Base-by-base conservation (phyloP, 2,113 vertebrate genomes). In the Ivindomyrus marchei region DNA sequence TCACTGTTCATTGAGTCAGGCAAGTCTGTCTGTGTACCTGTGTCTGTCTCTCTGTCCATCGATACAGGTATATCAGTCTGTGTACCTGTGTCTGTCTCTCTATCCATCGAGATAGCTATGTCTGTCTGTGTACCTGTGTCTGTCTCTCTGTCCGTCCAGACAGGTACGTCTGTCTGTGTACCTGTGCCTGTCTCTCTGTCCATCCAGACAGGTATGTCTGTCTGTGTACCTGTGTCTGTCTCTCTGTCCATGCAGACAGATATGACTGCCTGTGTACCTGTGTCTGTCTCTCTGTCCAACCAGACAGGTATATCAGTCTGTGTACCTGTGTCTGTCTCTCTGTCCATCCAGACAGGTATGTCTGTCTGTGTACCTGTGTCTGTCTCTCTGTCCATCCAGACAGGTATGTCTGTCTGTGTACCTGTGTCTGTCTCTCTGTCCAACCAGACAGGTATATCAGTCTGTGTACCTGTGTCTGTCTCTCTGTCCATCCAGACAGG, bases 81-180 rank as follows among this genome's bases (percentile, higher is more conserved):
- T 36, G 13, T 74, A 39, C 4, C 31, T 36, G 27, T 36, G 27
- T 36, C 66, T 36, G 11, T 74, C 66, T 36, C 66, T 36, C 66
- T 36, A 0, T 5, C 66, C 31, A 7, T 31, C 11, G 0, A 74
- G 0, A 39, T 31, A 74, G 70, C 4, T 74, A 36, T 4, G 0
- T 77, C 70, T 0, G 4, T 39, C 70, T 77, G 70, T 74, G 11
- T 36, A 39, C 31, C 31, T 17, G 31, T 17, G 1, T 77, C 70
- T 70, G 0, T 70, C n/a, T 70, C n/a, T 70, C 62, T 70, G 2
- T 70, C 62, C n/a, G 4, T 3, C 2, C 27, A 27, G 27, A 66
- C 58, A 66, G 58, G 0, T 7, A 27, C 10, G 2, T 27, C 58
- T 0, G 24, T 66, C 58, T 66, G 21, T 66, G 58, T 27, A n/a